phyloP scores from a whole-genome alignment of 2,888 invertebrate species.

The Chloromyia formosa region DNA sequence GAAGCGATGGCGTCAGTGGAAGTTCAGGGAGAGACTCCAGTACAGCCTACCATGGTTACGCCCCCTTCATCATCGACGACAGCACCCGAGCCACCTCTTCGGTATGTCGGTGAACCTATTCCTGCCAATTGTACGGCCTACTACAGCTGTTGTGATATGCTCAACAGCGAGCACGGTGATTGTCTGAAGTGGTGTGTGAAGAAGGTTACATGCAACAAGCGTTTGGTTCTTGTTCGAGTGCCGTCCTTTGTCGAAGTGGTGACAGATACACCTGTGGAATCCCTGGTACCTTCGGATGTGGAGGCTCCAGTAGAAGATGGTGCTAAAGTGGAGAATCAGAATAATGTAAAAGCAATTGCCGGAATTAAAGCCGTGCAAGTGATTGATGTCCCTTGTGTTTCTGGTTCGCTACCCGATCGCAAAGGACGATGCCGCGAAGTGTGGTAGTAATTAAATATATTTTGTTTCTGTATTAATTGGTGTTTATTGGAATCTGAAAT shows the following conservation, averaged over 20 bases:
- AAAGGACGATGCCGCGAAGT: slow-evolving; percentile 60
- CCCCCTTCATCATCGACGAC: too few species aligned
- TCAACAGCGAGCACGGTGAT: not conserved
- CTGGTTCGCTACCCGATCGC: slow-evolving; percentile 60
- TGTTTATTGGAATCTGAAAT: not conserved
- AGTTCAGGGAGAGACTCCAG: too few species aligned
- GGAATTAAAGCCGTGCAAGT: slow-evolving; percentile 54
- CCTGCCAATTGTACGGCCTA: slow-evolving; percentile 24
- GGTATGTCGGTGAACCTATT: slow-evolving; percentile 9
- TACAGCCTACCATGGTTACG: too few species aligned
- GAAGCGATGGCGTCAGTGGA: too few species aligned
- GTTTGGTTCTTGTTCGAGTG: not conserved
- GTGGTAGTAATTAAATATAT: slow-evolving; percentile 53
- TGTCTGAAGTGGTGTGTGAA: slow-evolving; percentile 36
- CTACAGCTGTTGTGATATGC: slow-evolving; percentile 21
- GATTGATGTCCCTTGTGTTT: slow-evolving; percentile 61
- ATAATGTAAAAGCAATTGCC: not conserved
- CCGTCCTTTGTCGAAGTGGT: slow-evolving; percentile 22
- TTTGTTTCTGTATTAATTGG: not conserved
- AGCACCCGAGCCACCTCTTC: not conserved
- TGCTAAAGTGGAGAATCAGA: not conserved
- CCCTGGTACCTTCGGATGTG: not conserved
- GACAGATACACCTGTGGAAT: not conserved
- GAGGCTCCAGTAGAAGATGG: not conserved
- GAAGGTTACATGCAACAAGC: slow-evolving; percentile 20